Base-by-base conservation (phyloP, 2,797 vertebrate genomes). In the Rousettus madagascariensis region DNA sequence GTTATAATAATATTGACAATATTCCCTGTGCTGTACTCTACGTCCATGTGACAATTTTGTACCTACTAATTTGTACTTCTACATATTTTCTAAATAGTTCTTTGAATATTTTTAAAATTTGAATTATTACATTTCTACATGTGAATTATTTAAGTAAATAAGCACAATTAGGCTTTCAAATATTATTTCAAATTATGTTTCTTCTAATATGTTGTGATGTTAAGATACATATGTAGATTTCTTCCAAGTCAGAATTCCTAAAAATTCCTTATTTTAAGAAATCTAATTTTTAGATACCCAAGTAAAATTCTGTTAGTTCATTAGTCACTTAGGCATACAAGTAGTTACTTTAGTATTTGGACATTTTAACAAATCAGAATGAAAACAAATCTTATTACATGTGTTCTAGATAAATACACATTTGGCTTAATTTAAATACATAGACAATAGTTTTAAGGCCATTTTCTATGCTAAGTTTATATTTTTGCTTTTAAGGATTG, bases 401-500 rank as follows among this genome's bases (percentile, higher is more conserved):
- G 65, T 38, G 1, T 83, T 82, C 33, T 22, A 78, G 41, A 59
- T 55, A 66, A 59, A 87, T 41, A 72, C 0, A 3, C 33, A 68
- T 63, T 88, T 95, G 53, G 15, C 36, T 82, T 16, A 72, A 49
- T 87, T 80, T 86, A 9, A 59, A 69, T 43, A 7, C 11, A 43
- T 30, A 36, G 24, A 0, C 38, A 55, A 83, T 17, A 57, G 28
- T 30, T 33, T 53, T 51, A 69, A 38, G 49, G 46, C 13, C 55
- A 57, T 80, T 88, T 96, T 90, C 24, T 49, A 24, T 63, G 71
- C 24, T 38, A 69, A 59, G 5, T 43, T 24, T 17, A 15, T 49
- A 36, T 28, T 96, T 95, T 84, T 72, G 16, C n/a, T 61, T 74
- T 68, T 53, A 72, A 96, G 57, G 36, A 68, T 51, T 7, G 13